These are phyloP conservation scores for Trichosurus vulpecula DNA, from an alignment of 2,797 vertebrate species.

Conservation along the genomic window DNA sequence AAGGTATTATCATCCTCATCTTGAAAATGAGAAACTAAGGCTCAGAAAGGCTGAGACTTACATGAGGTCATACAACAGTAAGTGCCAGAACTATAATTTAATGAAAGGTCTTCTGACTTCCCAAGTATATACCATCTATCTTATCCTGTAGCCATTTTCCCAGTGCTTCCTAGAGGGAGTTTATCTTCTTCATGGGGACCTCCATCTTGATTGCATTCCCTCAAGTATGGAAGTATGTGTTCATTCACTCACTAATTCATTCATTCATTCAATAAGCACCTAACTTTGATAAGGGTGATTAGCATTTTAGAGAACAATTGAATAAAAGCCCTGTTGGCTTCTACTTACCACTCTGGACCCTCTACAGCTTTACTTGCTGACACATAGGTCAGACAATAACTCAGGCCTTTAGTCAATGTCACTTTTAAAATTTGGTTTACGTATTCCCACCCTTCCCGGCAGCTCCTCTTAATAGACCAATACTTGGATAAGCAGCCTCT, in stretches of 20 bases:
- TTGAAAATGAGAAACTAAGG: neutral
- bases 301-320: neutral
- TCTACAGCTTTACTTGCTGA: neutral
- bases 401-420: too few species aligned
- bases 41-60: neutral
- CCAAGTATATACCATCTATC: neutral
- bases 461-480: neutral
- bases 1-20: neutral
- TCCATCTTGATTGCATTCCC: neutral
- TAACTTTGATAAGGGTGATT: neutral
- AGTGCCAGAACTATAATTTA: neutral
- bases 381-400: neutral
- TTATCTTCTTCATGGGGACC: neutral
- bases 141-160: neutral
- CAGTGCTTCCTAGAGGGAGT: neutral
- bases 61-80: neutral
- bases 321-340: neutral
- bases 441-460: neutral
- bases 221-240: neutral
- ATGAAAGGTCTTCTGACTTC: neutral
- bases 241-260: neutral
- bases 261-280: neutral
- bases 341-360: neutral
- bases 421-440: neutral
- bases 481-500: neutral